phyloP scores from a whole-genome alignment of 2,113 vertebrate species.

The Sterrhoptilus dennistouni region DNA sequence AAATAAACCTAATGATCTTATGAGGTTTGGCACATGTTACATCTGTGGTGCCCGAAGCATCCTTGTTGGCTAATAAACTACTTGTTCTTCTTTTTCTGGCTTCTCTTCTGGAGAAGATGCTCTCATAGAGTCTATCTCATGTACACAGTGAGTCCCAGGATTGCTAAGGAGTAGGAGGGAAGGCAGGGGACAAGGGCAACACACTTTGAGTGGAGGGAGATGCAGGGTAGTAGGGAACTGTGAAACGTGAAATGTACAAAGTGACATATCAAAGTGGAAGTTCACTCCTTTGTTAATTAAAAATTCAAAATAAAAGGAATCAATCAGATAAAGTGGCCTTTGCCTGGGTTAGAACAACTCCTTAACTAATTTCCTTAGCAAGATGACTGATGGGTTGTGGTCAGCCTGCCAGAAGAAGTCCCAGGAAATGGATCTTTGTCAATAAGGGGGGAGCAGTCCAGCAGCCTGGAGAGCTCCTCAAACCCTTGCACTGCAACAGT shows the following conservation, averaged over 20 bases:
- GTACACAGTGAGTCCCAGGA: not conserved
- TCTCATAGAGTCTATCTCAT: not conserved
- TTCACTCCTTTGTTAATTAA: not conserved
- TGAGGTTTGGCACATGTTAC: not conserved
- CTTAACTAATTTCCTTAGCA: not conserved
- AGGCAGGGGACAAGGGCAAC: not conserved
- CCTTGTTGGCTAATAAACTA: constrained; percentile 9
- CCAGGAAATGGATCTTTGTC: not conserved
- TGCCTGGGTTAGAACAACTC: not conserved
- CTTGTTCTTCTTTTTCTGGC: not conserved
- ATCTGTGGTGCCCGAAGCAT: not conserved
- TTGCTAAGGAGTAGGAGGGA: not conserved
- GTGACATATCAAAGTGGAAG: not conserved
- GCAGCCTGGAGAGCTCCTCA: not conserved
- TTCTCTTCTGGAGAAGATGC: not conserved
- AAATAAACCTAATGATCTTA: constrained; percentile 49
- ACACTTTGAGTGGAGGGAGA: rapidly evolving
- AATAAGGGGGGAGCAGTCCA: not conserved
- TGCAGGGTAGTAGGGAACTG: not conserved
- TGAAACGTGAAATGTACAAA: not conserved
- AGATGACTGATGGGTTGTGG: not conserved
- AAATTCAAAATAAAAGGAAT: not conserved
- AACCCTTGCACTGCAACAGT: not conserved
- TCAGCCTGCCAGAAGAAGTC: not conserved
- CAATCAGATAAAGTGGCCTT: not conserved